These are phyloP conservation scores for Serranus cabrilla DNA, from an alignment of 2,797 vertebrate species.

Conservation along the genomic window DNA sequence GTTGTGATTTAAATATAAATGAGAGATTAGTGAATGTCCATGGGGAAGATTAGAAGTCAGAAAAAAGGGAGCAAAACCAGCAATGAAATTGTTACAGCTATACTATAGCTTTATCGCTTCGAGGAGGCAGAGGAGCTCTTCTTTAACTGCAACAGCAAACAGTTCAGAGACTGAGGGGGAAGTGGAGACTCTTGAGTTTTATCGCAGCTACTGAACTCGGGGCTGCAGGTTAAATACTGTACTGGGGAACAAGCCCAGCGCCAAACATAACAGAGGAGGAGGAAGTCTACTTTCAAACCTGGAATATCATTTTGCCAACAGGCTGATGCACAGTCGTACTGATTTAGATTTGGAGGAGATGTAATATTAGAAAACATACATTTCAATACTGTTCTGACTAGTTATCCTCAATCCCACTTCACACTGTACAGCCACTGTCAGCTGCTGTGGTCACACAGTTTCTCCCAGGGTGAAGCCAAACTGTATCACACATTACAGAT, in stretches of 20 bases:
- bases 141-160: slow-evolving; percentile 41
- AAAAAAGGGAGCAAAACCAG: slow-evolving; percentile 31
- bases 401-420: slow-evolving; percentile 34
- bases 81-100: slow-evolving; percentile 22
- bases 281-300: slow-evolving; percentile 20
- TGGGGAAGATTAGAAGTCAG: slow-evolving; percentile 58
- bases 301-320: slow-evolving; percentile 4
- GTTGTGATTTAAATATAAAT: slow-evolving; percentile 72
- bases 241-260: slow-evolving; percentile 28
- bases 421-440: slow-evolving; percentile 9
- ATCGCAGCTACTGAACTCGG: slow-evolving; percentile 29
- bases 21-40: slow-evolving; percentile 67
- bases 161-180: slow-evolving; percentile 26
- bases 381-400: slow-evolving; percentile 20
- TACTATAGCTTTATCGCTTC: slow-evolving; percentile 18
- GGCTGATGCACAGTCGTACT: background rate
- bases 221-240: slow-evolving; percentile 64
- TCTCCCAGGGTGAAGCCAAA: slow-evolving; percentile 33
- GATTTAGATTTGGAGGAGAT: background rate
- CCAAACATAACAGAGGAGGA: slow-evolving; percentile 15
- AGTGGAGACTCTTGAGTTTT: slow-evolving; percentile 44
- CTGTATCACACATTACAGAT: slow-evolving; percentile 38
- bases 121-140: slow-evolving; percentile 24
- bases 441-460: slow-evolving; percentile 17
- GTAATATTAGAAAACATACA: background rate